A percentile compares a stretch with the other conserved stretches of the same genome.
phyloP scores from a whole-genome alignment of 1,140 invertebrate genomes.

The Scaptomyza graminum region DNA sequence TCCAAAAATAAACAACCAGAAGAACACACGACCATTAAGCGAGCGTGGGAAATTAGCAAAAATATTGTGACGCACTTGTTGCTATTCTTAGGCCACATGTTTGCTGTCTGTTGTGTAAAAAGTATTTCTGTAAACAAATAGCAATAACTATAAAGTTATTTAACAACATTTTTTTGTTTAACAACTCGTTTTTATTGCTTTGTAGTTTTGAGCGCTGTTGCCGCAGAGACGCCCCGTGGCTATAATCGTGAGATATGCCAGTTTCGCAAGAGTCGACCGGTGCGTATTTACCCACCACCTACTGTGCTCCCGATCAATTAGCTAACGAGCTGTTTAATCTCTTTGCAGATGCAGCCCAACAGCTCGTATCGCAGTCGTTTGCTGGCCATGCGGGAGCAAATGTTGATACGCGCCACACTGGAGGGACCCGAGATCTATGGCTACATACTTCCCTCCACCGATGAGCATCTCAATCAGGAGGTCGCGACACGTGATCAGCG shows the following conservation, averaged over 20 bases:
- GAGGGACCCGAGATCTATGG: slow-evolving; percentile 88
- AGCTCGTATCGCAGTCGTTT: slow-evolving; percentile 84
- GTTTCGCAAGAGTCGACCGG: slow-evolving; percentile 68
- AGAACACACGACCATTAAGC: slow-evolving; percentile 44
- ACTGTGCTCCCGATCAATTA: background rate
- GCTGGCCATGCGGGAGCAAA: slow-evolving; percentile 87
- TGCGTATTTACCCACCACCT: slow-evolving; percentile 27
- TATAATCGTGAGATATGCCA: slow-evolving; percentile 74
- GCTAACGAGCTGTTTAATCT: background rate
- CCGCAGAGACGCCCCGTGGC: slow-evolving; percentile 56
- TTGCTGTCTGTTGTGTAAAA: slow-evolving; percentile 37
- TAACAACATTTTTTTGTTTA: slow-evolving; percentile 55
- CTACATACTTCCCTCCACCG: slow-evolving; percentile 90
- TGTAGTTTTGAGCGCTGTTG: slow-evolving; percentile 34
- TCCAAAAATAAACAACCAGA: slow-evolving; percentile 49
- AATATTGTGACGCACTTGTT: slow-evolving; percentile 69
- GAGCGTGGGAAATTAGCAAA: slow-evolving; percentile 63
- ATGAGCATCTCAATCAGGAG: slow-evolving; percentile 91
- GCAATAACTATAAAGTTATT: slow-evolving; percentile 62
- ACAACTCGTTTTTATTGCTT: slow-evolving; percentile 17
- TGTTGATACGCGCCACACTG: slow-evolving; percentile 86
- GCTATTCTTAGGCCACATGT: slow-evolving; percentile 53
- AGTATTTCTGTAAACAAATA: slow-evolving; percentile 48
- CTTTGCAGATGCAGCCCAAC: slow-evolving; percentile 64
- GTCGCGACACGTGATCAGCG: slow-evolving; percentile 90